Percentiles rank a stretch among this genome's conserved stretches.
Evolutionary conservation across 1,140 invertebrate species (phyloP).

Genomic region (Drosophila melanogaster): DNA sequence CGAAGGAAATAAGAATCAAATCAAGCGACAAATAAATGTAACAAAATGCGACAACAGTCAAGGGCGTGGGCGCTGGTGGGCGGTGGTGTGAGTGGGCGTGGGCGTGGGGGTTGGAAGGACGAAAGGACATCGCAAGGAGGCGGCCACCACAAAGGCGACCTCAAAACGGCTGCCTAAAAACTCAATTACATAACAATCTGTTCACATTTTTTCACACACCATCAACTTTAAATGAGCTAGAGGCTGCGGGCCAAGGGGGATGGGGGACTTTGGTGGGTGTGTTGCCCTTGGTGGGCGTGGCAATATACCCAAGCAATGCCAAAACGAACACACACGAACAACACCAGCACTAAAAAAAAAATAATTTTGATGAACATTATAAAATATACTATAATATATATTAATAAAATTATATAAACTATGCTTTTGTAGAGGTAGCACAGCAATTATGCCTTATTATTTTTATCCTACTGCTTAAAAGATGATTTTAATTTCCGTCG

Average conservation of each 20-base stretch:
- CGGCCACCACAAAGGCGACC: slow-evolving; percentile 77
- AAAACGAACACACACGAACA: slow-evolving; percentile 59
- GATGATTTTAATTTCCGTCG: too few relatives aligned
- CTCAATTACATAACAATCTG: slow-evolving; percentile 85
- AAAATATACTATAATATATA: neutral
- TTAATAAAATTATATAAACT: neutral
- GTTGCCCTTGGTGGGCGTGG: slow-evolving; percentile 63
- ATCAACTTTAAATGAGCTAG: slow-evolving; percentile 84
- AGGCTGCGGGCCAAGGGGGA: slow-evolving; percentile 7
- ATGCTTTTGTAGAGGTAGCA: too few relatives aligned
- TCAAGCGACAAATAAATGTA: slow-evolving; percentile 81
- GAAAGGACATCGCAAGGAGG: slow-evolving; percentile 57
- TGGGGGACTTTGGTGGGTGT: slow-evolving; percentile 41
- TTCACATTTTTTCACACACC: slow-evolving; percentile 84
- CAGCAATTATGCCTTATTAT: too few relatives aligned
- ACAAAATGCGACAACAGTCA: slow-evolving; percentile 66
- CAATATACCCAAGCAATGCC: slow-evolving; percentile 51
- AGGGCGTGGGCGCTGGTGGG: slow-evolving; percentile 1
- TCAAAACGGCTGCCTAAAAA: slow-evolving; percentile 83
- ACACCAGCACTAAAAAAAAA: neutral
- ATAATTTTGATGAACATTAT: too few relatives aligned
- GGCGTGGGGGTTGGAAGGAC: neutral
- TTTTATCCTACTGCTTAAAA: too few relatives aligned
- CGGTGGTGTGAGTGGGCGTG: neutral
- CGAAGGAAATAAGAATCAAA: slow-evolving; percentile 61